Evolutionary conservation across 2,888 invertebrate genomes (phyloP), one percentile per base, ranked within the genome.

Genomic region (Prosapia bicincta): DNA sequence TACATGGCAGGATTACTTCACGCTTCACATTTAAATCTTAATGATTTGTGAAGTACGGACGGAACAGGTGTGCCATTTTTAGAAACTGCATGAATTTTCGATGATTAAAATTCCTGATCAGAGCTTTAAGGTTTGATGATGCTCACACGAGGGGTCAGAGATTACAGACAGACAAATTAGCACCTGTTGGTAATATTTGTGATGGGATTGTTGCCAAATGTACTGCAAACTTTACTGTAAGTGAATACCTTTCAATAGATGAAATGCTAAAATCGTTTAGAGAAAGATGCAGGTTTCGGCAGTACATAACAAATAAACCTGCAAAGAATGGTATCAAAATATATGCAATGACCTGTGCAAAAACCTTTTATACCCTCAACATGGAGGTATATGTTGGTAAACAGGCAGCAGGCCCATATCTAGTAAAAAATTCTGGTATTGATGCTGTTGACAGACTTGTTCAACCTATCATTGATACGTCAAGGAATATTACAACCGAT

Each of bases 281-380:
- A 77, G 82, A 81, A 7, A 74, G 81, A 71, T 82, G 80, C 72
- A 75, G 71, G 10, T 82, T 82, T 75, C 75, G 78, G 24, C 80
- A 81, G 72, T 82, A 80, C 74, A 82, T 82, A 10, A 80, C 82
- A 26, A 79, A 78, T 6, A 83, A 83, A 76, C 83, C 82, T 15
- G 80, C 80, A 13, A 82, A 82, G 78, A 82, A 83, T 78, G 82
- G 80, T 15, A 78, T 82, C 15, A 81, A 83, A 78, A n/a, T n/a
- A n/a, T n/a, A n/a, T 78, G 84, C 80, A 32, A 24, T 79, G 23
- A 76, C 72, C 20, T 78, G 78, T 74, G 25, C 79, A 15, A 77
- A 71, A 72, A 71, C 54, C 13, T 79, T 66, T 66, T 80, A 80
- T 68, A 77, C 77, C 5, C 72, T 26, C 24, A 80, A 80, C 25